Percentiles rank a stretch among this genome's conserved stretches.
Evolutionary conservation across 2,888 invertebrate genomes (phyloP).

Genomic region (Patella depressa): DNA sequence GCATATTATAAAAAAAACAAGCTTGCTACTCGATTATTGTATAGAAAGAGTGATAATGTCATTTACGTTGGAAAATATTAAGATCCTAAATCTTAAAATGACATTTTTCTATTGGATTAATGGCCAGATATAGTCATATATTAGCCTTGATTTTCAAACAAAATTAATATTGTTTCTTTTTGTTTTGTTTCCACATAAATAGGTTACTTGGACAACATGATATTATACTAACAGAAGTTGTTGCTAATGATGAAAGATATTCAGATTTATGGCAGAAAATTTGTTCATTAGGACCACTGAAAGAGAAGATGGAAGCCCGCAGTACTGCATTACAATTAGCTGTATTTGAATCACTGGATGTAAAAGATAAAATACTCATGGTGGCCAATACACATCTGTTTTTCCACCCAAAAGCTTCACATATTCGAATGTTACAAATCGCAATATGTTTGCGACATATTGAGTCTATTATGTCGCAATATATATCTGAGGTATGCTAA

Average conservation of each 20-base stretch:
- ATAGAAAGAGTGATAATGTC: no score
- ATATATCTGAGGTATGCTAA: background rate
- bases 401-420: constrained; percentile 92
- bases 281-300: constrained; percentile 50
- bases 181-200: constrained; percentile 17
- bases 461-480: constrained; percentile 73
- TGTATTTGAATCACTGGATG: constrained; percentile 54
- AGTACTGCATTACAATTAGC: constrained; percentile 63
- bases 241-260: constrained; percentile 45
- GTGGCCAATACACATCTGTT: constrained; percentile 92
- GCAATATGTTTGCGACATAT: constrained; percentile 82
- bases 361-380: constrained; percentile 53
- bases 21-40: no score
- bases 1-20: no score
- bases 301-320: constrained; percentile 53
- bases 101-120: no score
- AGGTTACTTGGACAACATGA: constrained; percentile 50
- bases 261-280: constrained; percentile 53
- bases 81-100: no score
- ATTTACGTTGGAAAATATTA: no score
- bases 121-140: no score
- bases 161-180: constrained; percentile 6
- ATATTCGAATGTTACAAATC: constrained; percentile 88
- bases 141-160: background rate
- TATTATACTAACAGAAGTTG: constrained; percentile 46